A percentile compares a stretch with the other conserved stretches of the same genome.
These are phyloP conservation scores for Allacma fusca DNA, from an alignment of 2,888 invertebrate species.

Conservation along the genomic window DNA sequence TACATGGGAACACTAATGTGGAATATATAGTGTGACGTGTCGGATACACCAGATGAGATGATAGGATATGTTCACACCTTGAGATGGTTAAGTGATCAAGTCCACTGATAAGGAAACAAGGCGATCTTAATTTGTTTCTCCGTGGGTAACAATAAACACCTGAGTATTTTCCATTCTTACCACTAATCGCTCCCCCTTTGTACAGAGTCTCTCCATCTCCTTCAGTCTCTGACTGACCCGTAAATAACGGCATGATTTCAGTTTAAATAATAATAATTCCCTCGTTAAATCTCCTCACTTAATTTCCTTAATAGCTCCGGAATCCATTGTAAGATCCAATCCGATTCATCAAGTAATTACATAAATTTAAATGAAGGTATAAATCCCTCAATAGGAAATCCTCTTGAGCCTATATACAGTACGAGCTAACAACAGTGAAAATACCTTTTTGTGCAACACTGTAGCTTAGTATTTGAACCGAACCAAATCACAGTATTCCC, in stretches of 20 bases:
- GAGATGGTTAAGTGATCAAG: slow-evolving; percentile 22
- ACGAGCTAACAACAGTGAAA: too few relatives aligned
- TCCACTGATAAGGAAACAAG: slow-evolving; percentile 23
- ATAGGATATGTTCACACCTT: slow-evolving; percentile 31
- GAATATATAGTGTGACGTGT: background rate
- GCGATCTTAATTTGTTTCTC: slow-evolving; percentile 37
- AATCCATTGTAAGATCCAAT: too few relatives aligned
- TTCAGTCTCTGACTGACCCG: background rate
- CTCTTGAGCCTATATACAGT: too few relatives aligned
- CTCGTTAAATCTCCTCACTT: too few relatives aligned
- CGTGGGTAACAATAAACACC: slow-evolving; percentile 28
- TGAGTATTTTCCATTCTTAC: slow-evolving; percentile 30
- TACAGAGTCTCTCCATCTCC: background rate
- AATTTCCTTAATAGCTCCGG: too few relatives aligned
- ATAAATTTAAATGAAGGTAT: background rate
- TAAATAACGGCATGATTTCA: background rate
- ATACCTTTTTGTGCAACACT: too few relatives aligned
- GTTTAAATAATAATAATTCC: background rate
- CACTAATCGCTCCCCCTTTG: background rate
- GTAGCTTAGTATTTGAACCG: too few relatives aligned
- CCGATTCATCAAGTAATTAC: background rate
- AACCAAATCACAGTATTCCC: too few relatives aligned
- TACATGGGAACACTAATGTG: background rate
- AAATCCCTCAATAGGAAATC: too few relatives aligned
- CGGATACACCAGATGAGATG: slow-evolving; percentile 26